Evolutionary conservation across 2,797 vertebrate genomes (phyloP).

Genomic region (Helarctos malayanus): DNA sequence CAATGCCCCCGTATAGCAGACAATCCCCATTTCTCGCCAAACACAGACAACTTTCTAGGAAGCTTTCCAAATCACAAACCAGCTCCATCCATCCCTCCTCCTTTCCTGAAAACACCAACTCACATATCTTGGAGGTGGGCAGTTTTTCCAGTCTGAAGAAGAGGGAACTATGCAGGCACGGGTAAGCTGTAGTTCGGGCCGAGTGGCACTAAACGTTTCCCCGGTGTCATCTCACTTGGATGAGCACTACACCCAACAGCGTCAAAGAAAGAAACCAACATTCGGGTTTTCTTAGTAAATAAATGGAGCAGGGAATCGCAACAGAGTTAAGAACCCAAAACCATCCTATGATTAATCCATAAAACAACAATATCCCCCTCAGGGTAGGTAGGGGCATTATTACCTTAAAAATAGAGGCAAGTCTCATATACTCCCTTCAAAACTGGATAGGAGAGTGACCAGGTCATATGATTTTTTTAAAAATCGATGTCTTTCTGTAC

Average conservation of each 20-base stretch:
- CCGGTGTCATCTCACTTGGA: not conserved
- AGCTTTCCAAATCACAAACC: not conserved
- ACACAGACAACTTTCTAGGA: not conserved
- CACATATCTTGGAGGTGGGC: not conserved
- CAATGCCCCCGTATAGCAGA: not conserved
- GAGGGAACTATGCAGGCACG: not conserved
- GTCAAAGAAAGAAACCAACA: not conserved
- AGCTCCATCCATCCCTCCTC: not conserved
- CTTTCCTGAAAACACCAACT: not conserved
- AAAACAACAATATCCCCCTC: slow-evolving; percentile 20
- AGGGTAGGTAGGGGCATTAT: not conserved
- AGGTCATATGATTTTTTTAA: slow-evolving; percentile 37
- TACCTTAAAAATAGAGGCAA: slow-evolving; percentile 56
- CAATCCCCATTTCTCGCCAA: not conserved
- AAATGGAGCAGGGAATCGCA: not conserved
- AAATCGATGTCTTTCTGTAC: slow-evolving; percentile 62
- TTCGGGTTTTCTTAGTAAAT: slow-evolving; percentile 28
- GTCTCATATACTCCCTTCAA: slow-evolving; percentile 39
- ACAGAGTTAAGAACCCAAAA: slow-evolving; percentile 48
- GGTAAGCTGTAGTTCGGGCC: not conserved
- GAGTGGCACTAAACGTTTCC: not conserved
- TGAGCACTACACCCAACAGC: not conserved
- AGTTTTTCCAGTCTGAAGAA: slow-evolving; percentile 30
- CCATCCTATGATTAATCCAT: not conserved
- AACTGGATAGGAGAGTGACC: slow-evolving; percentile 15